These are phyloP conservation scores for Chrysogorgia sp. DNA, from an alignment of 92 coral and sea anemone species.

Conservation along the genomic window DNA sequence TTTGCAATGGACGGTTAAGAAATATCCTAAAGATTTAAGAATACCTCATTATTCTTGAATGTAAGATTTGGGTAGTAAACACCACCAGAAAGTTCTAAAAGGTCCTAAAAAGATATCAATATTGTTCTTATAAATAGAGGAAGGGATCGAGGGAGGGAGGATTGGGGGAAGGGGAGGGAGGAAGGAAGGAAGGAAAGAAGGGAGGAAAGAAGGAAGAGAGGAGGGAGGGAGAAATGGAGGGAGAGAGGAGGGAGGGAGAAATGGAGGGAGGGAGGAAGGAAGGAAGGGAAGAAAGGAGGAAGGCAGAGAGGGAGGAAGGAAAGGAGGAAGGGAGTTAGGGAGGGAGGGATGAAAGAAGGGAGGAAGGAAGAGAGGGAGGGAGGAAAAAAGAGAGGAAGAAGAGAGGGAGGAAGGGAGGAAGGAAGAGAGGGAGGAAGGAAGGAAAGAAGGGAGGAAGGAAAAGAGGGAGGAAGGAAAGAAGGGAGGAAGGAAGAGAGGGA, in stretches of 20 bases:
- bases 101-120: conserved; percentile 8
- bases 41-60: conserved; percentile 82
- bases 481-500: background rate
- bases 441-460: background rate
- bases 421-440: background rate
- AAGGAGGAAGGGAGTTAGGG: too few species aligned
- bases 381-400: background rate
- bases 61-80: conserved; percentile 53
- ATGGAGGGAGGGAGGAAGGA: too few species aligned
- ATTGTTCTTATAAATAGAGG: background rate
- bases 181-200: conserved; percentile 6
- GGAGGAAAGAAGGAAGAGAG: background rate
- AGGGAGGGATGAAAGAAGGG: background rate
- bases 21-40: too few species aligned
- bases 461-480: too few species aligned
- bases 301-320: too few species aligned
- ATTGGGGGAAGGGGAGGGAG: too few species aligned
- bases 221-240: background rate
- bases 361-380: background rate
- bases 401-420: background rate
- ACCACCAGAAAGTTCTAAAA: conserved; percentile 4
- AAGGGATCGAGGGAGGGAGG: background rate
- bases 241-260: background rate
- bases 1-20: too few species aligned
- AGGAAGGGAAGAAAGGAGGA: too few species aligned